phyloP scores from a whole-genome alignment of 2,888 invertebrate genomes.

The Brenthis daphne region DNA sequence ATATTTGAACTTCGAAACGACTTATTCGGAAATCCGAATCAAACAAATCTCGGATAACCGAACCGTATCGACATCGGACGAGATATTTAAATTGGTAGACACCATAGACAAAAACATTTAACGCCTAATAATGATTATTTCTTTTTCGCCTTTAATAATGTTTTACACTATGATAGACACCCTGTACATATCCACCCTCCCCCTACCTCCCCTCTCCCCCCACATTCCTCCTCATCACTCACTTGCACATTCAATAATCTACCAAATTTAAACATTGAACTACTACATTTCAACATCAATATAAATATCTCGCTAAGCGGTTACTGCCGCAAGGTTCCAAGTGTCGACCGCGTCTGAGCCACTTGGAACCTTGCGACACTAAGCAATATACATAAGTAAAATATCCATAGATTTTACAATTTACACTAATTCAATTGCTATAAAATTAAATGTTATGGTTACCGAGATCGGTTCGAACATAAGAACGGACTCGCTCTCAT shows the following conservation, averaged over 20 bases:
- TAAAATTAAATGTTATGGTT: neutral
- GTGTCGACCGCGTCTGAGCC: neutral
- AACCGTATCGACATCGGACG: neutral
- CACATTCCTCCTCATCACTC: neutral
- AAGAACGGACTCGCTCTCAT: constrained; percentile 1
- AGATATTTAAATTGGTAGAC: constrained; percentile 16
- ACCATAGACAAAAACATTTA: constrained; percentile 16
- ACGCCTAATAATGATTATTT: constrained; percentile 1
- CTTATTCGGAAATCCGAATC: neutral
- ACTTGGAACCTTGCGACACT: neutral
- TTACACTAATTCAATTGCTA: too few species aligned
- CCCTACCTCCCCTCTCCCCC: neutral
- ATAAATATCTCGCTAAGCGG: constrained; percentile 18
- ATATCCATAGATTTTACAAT: too few species aligned
- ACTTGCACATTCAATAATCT: constrained; percentile 14
- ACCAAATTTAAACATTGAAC: constrained; percentile 24
- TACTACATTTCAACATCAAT: constrained; percentile 34
- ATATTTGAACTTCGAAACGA: too few species aligned
- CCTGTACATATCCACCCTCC: constrained; percentile 14
- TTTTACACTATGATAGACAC: constrained; percentile 8
- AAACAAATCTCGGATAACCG: constrained; percentile 1
- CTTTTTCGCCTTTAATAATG: neutral
- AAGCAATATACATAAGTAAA: neutral
- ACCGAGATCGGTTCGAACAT: neutral
- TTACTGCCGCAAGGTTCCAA: neutral